Percentiles rank a stretch among this genome's conserved stretches.
phyloP scores from a whole-genome alignment of 2,797 vertebrate species.

The Delichon dasypus region DNA sequence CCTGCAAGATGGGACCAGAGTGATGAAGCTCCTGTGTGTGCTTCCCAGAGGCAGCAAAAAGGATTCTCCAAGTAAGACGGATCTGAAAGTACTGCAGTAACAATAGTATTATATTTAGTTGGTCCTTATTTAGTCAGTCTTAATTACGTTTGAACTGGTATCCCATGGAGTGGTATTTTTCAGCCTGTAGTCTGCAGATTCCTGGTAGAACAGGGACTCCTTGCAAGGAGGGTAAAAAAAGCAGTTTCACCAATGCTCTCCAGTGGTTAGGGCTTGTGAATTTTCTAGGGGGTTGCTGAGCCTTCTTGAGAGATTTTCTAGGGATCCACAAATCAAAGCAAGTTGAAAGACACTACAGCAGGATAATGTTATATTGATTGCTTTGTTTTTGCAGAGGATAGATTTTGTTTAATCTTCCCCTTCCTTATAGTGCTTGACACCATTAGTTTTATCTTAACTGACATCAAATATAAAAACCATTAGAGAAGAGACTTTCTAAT shows the following conservation, averaged over 20 bases:
- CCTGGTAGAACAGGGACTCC: neutral
- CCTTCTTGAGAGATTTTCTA: neutral
- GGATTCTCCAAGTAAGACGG: neutral
- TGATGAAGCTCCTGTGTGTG: neutral
- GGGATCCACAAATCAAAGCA: slow-evolving; percentile 46
- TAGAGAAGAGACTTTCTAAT: neutral
- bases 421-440: slow-evolving; percentile 41
- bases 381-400: slow-evolving; percentile 61
- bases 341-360: slow-evolving; percentile 19
- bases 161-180: neutral
- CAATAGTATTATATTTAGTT: neutral
- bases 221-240: neutral
- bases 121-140: neutral
- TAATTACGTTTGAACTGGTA: neutral
- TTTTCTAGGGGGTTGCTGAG: neutral
- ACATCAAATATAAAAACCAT: slow-evolving; percentile 10
- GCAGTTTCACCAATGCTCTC: neutral
- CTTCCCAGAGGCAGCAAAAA: neutral
- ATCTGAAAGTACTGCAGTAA: neutral
- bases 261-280: neutral
- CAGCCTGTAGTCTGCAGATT: neutral
- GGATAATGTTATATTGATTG: slow-evolving; percentile 59
- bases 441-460: slow-evolving; percentile 49
- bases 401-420: slow-evolving; percentile 67
- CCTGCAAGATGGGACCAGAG: neutral